Conservation (phyloP, 2,113 vertebrate genomes). For the Ctenodactylus gundi region DNA sequence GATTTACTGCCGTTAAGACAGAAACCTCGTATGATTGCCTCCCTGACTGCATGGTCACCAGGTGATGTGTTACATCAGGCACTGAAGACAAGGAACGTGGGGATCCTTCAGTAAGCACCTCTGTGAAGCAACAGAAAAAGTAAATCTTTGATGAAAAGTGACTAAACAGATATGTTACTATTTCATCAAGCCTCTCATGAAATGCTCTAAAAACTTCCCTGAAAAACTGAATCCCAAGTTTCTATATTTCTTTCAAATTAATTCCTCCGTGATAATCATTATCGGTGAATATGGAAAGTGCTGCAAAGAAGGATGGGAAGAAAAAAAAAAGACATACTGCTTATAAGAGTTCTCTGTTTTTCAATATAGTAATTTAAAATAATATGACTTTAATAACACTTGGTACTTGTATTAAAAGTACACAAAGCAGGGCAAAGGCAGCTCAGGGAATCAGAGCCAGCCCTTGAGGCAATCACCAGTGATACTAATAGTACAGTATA, state of each 20-base stretch:
- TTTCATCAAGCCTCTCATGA: constrained; percentile 15
- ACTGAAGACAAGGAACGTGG: constrained; percentile 74
- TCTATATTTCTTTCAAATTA: constrained; percentile 33
- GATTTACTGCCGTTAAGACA: constrained; percentile 83
- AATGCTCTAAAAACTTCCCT: constrained; percentile 9
- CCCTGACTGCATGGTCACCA: constrained; percentile 88
- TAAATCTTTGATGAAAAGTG: constrained; percentile 4
- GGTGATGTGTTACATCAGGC: constrained; percentile 85
- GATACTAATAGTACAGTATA: not conserved
- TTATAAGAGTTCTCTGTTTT: not conserved
- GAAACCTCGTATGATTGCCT: constrained; percentile 87
- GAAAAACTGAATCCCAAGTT: constrained; percentile 10
- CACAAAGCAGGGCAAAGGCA: not conserved
- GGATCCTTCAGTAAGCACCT: constrained; percentile 78
- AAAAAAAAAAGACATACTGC: constrained; percentile 24
- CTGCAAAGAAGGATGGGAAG: not conserved
- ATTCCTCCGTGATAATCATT: constrained; percentile 28
- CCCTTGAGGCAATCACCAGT: not conserved
- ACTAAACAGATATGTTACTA: constrained; percentile 25
- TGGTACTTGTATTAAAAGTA: not conserved
- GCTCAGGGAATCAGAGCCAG: not conserved
- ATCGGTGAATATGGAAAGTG: constrained; percentile 10
- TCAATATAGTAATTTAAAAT: not conserved
- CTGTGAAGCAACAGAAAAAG: constrained; percentile 69
- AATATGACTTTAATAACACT: not conserved